A percentile compares a stretch with the other conserved stretches of the same genome.
Conservation (phyloP, 2,888 invertebrate species). For the Nephrocerus scutellatus region DNA sequence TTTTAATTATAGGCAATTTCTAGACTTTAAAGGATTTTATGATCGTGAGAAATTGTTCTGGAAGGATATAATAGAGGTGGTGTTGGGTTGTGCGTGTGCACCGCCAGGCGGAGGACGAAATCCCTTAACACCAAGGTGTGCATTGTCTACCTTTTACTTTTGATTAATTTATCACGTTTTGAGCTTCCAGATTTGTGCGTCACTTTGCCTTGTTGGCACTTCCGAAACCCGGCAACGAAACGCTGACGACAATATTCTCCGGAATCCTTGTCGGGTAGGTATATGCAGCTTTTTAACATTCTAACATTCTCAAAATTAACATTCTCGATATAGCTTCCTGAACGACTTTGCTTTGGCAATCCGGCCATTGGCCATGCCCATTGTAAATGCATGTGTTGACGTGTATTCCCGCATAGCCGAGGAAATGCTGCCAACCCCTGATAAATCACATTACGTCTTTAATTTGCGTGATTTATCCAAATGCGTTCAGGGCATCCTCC, state of each 20-base stretch:
- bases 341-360: slow-evolving; percentile 68
- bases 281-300: slow-evolving; percentile 2
- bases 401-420: slow-evolving; percentile 72
- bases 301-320: slow-evolving; percentile 32
- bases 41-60: slow-evolving; percentile 83
- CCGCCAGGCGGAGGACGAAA: slow-evolving; percentile 89
- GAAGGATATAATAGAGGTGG: slow-evolving; percentile 80
- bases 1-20: slow-evolving; percentile 42
- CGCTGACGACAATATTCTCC: slow-evolving; percentile 42
- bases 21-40: slow-evolving; percentile 63
- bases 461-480: slow-evolving; percentile 87
- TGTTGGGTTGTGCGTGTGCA: slow-evolving; percentile 80
- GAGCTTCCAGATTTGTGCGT: slow-evolving; percentile 62
- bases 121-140: slow-evolving; percentile 60
- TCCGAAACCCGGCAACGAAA: slow-evolving; percentile 62
- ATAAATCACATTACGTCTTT: slow-evolving; percentile 89
- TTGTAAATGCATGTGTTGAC: slow-evolving; percentile 78
- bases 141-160: background rate
- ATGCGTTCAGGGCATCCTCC: slow-evolving; percentile 82
- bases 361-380: slow-evolving; percentile 58
- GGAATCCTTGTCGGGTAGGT: slow-evolving; percentile 40
- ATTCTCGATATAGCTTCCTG: slow-evolving; percentile 61
- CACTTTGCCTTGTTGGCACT: slow-evolving; percentile 84
- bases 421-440: slow-evolving; percentile 81
- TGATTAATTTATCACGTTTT: background rate